Conservation (phyloP, 2,797 vertebrate genomes). For the Myotis myotis region DNA sequence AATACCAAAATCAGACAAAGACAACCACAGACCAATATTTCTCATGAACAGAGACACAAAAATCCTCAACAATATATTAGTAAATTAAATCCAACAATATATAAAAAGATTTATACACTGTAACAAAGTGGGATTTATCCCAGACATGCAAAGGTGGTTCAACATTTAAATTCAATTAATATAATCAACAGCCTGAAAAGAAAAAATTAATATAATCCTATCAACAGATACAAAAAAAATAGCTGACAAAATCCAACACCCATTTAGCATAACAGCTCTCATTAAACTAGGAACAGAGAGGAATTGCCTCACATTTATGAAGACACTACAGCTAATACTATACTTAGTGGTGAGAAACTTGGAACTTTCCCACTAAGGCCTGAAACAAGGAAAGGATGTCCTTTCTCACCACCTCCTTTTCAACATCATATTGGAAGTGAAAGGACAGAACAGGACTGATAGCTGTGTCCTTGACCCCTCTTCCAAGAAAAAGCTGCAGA, state of each 20-base stretch:
- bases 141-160: background rate
- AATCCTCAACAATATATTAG: background rate
- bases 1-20: background rate
- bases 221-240: background rate
- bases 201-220: background rate
- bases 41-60: background rate
- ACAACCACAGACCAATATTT: background rate
- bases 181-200: background rate
- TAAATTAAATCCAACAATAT: background rate
- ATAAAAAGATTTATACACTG: background rate
- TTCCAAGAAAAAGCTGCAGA: too few species aligned
- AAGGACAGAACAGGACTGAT: too few species aligned
- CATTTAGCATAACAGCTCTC: background rate
- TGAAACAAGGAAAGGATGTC: background rate
- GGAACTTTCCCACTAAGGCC: background rate
- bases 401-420: background rate
- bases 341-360: background rate
- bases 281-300: background rate
- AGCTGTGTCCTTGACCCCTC: too few species aligned
- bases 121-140: background rate
- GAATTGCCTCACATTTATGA: background rate
- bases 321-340: background rate
- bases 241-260: background rate
- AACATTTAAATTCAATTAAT: background rate
- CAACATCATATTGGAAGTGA: background rate